These are phyloP conservation scores for Tretioscincus oriximinensis DNA, from an alignment of 2,113 vertebrate species.

Conservation along the genomic window DNA sequence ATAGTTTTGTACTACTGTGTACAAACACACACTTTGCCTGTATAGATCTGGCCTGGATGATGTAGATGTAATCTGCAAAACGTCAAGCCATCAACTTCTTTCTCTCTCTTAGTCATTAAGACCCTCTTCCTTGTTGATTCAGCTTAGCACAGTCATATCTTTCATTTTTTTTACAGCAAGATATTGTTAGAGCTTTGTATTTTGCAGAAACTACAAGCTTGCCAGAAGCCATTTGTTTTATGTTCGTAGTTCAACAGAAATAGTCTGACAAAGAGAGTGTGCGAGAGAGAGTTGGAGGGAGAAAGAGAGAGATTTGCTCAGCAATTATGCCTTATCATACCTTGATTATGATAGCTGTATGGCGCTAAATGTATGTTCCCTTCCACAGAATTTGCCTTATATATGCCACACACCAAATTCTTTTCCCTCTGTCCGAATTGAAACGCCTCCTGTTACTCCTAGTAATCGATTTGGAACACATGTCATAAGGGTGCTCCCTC, in stretches of 20 bases:
- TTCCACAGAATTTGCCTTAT: background rate
- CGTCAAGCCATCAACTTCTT: too few species aligned
- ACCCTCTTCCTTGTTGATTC: too few species aligned
- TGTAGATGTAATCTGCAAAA: too few species aligned
- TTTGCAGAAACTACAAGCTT: background rate
- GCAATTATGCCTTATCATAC: background rate
- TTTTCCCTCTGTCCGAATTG: conserved; percentile 17
- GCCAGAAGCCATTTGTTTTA: background rate
- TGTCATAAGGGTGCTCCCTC: conserved; percentile 44
- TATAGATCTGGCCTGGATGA: too few species aligned
- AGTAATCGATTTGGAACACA: conserved; percentile 38
- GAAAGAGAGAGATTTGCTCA: background rate
- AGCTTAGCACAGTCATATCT: too few species aligned
- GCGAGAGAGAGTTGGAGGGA: too few species aligned
- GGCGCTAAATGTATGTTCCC: background rate
- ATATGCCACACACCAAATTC: background rate
- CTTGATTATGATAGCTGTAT: background rate
- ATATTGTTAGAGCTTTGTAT: background rate
- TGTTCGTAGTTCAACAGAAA: background rate
- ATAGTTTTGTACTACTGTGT: too few species aligned
- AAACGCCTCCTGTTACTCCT: background rate
- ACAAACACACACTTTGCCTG: too few species aligned
- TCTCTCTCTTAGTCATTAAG: too few species aligned
- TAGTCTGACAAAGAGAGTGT: too few species aligned
- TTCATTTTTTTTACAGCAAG: too few species aligned